Base-by-base conservation (phyloP, 1,140 invertebrate species). In the Samia ricini region DNA sequence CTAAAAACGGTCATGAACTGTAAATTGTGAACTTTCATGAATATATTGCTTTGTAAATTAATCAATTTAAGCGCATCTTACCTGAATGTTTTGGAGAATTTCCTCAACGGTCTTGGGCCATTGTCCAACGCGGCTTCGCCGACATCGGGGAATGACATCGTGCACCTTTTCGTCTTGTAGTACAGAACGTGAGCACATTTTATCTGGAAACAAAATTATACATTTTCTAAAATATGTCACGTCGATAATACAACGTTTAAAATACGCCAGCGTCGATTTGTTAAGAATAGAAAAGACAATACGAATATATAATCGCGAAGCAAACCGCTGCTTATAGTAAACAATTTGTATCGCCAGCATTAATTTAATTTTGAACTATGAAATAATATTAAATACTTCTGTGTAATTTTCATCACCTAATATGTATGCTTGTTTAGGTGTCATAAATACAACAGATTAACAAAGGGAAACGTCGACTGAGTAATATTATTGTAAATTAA, bases 171-270 rank as follows among this genome's bases (percentile, higher is more conserved):
- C 2, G 93, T 93, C 77, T 93, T 94, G 69, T 93, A 92, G 72
- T 96, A 96, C 56, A 97, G 83, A 49, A 94, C 92, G 81, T 97
- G 95, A 12, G 95, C 95, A 77, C 95, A 96, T 92, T 95, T 95
- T 2, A 97, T 93, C 95, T 96, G 81, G 10, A 69, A 77, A 71
- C 51, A 49, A 10, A 33, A 49, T 22, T 15, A 18, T 18, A 22
- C 24, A 22, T 42, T 58, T 20, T n/a, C 26, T 56, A 23, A 51
- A 56, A 1, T 18, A 26, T 23, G 23, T n/a, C n/a, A n/a, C 7
- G n/a, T 51, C 6, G 22, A 6, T 29, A 51, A 42, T 42, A 15
- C n/a, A 4, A 42, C 1, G 15, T 42, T 42, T 3, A 42, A 12
- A 42, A 42, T 3, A 42, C 26, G 33, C 33, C 0, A 42, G 33